Conservation (phyloP, 2,888 invertebrate species). For the Cepaea hortensis region DNA sequence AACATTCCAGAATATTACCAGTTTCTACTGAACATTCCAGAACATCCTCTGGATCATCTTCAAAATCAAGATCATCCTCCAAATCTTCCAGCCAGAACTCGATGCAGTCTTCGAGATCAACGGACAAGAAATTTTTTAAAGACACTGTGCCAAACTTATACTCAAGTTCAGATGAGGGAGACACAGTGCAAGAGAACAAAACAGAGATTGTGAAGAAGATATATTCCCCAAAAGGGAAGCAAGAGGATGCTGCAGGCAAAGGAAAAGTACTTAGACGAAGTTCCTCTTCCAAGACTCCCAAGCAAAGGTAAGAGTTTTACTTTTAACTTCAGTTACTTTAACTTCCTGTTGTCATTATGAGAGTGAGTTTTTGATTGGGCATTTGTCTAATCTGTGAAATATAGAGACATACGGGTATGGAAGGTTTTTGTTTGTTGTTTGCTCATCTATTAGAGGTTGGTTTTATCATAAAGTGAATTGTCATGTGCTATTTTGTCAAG, state of each 20-base stretch:
- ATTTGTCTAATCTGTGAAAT: too few species aligned
- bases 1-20: neutral
- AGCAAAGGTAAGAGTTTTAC: neutral
- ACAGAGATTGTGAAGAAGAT: conserved; percentile 40
- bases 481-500: too few species aligned
- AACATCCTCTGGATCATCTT: neutral
- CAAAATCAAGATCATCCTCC: neutral
- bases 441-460: too few species aligned
- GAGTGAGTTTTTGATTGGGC: too few species aligned
- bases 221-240: conserved; percentile 6
- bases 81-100: neutral
- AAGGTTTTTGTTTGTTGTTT: too few species aligned
- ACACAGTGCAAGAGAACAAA: neutral
- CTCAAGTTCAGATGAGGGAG: conserved; percentile 38
- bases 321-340: too few species aligned
- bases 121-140: neutral
- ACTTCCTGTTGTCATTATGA: too few species aligned
- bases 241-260: neutral
- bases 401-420: too few species aligned
- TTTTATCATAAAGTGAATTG: too few species aligned
- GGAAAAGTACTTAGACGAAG: conserved; percentile 3
- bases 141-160: conserved; percentile 34
- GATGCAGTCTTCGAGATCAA: neutral
- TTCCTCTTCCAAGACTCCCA: conserved; percentile 7
- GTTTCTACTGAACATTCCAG: neutral